Evolutionary conservation across 1,140 invertebrate genomes (phyloP).

Genomic region (Panagrolaimus sp.): DNA sequence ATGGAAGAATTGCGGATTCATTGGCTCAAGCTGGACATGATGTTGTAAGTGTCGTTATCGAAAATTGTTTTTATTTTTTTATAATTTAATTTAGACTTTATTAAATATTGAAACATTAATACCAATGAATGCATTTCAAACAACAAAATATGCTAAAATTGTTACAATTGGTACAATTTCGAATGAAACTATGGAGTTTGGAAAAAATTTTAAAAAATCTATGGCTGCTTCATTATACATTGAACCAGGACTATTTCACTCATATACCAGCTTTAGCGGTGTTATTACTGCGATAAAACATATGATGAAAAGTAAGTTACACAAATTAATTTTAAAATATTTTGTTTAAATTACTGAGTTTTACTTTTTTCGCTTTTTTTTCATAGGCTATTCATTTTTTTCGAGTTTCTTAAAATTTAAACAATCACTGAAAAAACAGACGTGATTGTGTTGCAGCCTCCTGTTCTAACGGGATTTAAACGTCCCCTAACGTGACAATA

Average conservation of each 20-base stretch:
- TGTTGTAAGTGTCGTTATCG: not conserved
- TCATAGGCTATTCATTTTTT: too few relatives aligned
- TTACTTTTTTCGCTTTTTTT: too few relatives aligned
- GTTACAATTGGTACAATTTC: not conserved
- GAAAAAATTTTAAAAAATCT: not conserved
- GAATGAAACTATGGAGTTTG: not conserved
- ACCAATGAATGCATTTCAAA: not conserved
- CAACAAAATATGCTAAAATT: not conserved
- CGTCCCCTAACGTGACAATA: too few relatives aligned
- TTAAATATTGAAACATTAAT: not conserved
- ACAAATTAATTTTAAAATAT: too few relatives aligned
- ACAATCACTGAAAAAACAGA: too few relatives aligned
- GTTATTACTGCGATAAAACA: too few relatives aligned
- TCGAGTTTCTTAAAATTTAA: too few relatives aligned
- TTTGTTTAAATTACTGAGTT: too few relatives aligned
- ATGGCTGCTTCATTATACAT: too few relatives aligned
- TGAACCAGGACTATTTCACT: not conserved
- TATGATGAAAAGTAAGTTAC: too few relatives aligned
- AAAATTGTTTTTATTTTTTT: not conserved
- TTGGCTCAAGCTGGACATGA: conserved; percentile 1
- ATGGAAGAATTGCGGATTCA: conserved; percentile 1
- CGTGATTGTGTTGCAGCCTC: too few relatives aligned
- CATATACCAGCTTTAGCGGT: not conserved
- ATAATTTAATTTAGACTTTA: not conserved
- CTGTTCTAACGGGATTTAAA: too few relatives aligned